phyloP scores from a whole-genome alignment of 1,140 invertebrate species.

The Psilanteris sp. region DNA sequence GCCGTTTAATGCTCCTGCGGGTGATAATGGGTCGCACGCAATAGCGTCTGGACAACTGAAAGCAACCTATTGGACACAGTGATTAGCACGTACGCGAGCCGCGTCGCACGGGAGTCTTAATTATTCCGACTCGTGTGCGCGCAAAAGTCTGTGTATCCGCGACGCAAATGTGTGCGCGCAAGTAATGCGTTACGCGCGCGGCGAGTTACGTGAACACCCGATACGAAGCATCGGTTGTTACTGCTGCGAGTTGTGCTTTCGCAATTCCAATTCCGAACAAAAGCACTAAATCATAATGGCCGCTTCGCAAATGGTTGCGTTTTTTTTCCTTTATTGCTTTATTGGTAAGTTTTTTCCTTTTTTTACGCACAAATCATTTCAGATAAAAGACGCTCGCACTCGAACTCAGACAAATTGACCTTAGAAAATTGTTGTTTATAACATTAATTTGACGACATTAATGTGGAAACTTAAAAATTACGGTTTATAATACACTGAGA shows the following conservation, averaged over 20 bases:
- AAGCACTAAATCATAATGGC: conserved; percentile 63
- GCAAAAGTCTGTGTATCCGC: conserved; percentile 27
- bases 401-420: no score
- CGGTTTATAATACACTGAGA: no score
- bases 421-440: no score
- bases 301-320: conserved; percentile 58
- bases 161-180: conserved; percentile 25
- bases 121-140: conserved; percentile 64
- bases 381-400: no score
- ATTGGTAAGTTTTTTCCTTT: conserved; percentile 68
- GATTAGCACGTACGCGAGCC: conserved; percentile 52
- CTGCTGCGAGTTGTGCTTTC: conserved; percentile 24
- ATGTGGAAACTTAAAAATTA: no score
- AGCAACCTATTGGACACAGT: conserved; percentile 46
- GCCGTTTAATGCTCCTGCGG: background rate
- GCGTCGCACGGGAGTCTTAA: conserved; percentile 63
- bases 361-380: no score
- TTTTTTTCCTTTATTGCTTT: conserved; percentile 68
- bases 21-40: conserved; percentile 29
- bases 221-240: conserved; percentile 38
- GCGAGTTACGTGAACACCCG: conserved; percentile 59
- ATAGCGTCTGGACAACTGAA: conserved; percentile 25
- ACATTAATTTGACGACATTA: no score
- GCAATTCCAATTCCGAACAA: conserved; percentile 28
- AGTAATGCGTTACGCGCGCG: conserved; percentile 44